Percentiles rank a stretch among this genome's conserved stretches.
Evolutionary conservation across 1,140 invertebrate species (phyloP).

Genomic region (Heliothis virescens): DNA sequence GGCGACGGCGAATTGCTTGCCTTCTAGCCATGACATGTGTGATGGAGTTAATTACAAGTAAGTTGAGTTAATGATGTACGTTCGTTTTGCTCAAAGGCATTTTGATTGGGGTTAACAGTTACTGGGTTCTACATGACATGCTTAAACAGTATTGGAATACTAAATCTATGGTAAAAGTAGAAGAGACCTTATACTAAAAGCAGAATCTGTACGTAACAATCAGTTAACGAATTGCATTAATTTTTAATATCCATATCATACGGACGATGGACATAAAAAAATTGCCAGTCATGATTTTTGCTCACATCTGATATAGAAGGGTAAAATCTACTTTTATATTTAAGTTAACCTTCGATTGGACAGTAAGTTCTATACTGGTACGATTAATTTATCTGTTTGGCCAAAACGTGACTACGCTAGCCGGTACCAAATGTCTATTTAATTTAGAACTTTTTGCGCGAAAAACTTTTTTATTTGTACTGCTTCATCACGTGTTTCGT

Average conservation of each 20-base stretch:
- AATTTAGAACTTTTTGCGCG: background rate
- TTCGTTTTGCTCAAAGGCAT: too few relatives aligned
- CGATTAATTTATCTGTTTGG: constrained; percentile 4
- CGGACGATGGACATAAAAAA: too few relatives aligned
- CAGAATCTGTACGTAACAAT: too few relatives aligned
- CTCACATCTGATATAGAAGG: background rate
- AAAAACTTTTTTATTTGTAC: background rate
- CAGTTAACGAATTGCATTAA: too few relatives aligned
- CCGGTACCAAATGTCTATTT: too few relatives aligned
- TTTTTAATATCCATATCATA: too few relatives aligned
- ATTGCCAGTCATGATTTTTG: background rate
- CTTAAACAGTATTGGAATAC: too few relatives aligned
- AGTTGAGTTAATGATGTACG: background rate
- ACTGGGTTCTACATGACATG: too few relatives aligned
- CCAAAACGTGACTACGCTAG: background rate
- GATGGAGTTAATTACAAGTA: constrained; percentile 81
- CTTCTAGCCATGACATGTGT: constrained; percentile 83
- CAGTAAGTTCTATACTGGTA: background rate
- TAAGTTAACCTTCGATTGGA: background rate
- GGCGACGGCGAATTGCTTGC: constrained; percentile 72
- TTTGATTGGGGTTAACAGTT: too few relatives aligned
- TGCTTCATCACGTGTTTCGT: background rate
- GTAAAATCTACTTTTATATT: background rate
- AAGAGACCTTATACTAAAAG: too few relatives aligned
- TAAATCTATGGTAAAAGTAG: too few relatives aligned